Conservation (phyloP, 1,140 invertebrate genomes). For the Ceratosolen solmsi region DNA sequence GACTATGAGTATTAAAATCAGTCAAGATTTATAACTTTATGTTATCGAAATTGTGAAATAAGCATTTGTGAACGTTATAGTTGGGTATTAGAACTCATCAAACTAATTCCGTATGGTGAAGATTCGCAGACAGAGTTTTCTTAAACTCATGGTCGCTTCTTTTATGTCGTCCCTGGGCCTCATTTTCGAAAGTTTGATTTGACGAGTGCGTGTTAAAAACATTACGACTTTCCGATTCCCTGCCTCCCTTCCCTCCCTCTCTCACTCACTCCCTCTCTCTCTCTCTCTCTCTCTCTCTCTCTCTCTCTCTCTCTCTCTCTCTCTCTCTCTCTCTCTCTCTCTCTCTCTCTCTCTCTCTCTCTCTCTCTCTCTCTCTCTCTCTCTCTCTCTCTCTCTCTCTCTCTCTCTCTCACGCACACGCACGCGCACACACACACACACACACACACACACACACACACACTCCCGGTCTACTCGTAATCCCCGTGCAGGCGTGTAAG, state of each 20-base stretch:
- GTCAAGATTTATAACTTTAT: too few species aligned
- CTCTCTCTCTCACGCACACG: neutral
- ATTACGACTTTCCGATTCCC: neutral
- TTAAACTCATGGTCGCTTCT: neutral
- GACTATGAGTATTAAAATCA: too few species aligned
- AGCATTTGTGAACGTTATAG: too few species aligned
- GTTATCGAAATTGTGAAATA: too few species aligned
- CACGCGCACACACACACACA: too few species aligned
- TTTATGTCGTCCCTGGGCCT: neutral
- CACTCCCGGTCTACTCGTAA: neutral
- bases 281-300: neutral
- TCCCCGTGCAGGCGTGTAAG: neutral
- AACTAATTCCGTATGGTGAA: too few species aligned
- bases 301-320: neutral
- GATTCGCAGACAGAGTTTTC: neutral
- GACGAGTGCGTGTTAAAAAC: conserved; percentile 23
- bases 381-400: neutral
- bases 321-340: neutral
- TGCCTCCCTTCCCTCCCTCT: neutral
- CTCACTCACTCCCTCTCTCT: neutral
- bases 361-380: neutral
- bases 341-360: neutral
- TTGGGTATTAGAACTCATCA: too few species aligned
- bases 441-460: too few species aligned
- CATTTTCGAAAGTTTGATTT: neutral